Evolutionary conservation across 2,113 vertebrate genomes (phyloP).

Genomic region (Phoxinus phoxinus): DNA sequence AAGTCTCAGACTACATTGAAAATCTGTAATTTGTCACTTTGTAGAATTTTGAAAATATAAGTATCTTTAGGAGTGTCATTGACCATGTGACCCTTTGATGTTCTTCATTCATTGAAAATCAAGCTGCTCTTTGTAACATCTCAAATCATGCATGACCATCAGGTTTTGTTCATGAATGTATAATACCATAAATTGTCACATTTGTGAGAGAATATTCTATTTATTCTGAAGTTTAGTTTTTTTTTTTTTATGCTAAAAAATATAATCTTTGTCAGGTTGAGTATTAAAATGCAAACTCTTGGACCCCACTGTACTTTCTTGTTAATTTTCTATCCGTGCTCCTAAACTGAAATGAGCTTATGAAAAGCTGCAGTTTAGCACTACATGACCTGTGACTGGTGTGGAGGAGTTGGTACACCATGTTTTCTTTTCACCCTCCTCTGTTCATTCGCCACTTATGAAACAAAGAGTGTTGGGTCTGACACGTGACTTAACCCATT

Average conservation of each 20-base stretch:
- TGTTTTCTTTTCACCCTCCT: slow-evolving; percentile 7
- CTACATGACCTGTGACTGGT: background rate
- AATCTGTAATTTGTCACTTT: background rate
- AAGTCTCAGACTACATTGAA: background rate
- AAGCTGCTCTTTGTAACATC: background rate
- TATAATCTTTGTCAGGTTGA: background rate
- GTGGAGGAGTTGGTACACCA: slow-evolving; percentile 6
- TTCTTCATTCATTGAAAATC: background rate
- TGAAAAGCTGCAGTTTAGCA: background rate
- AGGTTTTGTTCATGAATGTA: background rate
- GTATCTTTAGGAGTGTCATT: background rate
- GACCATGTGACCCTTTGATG: background rate
- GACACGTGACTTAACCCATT: slow-evolving; percentile 68
- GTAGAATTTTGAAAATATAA: background rate
- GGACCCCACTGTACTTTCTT: background rate
- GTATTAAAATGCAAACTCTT: background rate
- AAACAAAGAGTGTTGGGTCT: slow-evolving; percentile 28
- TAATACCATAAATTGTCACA: background rate
- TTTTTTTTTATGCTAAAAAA: background rate
- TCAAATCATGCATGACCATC: background rate
- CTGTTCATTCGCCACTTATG: slow-evolving; percentile 4
- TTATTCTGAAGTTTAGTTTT: background rate
- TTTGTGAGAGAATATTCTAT: too few species aligned
- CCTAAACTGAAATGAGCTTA: slow-evolving; percentile 4
- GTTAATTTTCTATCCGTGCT: background rate